Conservation (phyloP, 2,797 vertebrate genomes). For the Neopelma chrysocephalum region DNA sequence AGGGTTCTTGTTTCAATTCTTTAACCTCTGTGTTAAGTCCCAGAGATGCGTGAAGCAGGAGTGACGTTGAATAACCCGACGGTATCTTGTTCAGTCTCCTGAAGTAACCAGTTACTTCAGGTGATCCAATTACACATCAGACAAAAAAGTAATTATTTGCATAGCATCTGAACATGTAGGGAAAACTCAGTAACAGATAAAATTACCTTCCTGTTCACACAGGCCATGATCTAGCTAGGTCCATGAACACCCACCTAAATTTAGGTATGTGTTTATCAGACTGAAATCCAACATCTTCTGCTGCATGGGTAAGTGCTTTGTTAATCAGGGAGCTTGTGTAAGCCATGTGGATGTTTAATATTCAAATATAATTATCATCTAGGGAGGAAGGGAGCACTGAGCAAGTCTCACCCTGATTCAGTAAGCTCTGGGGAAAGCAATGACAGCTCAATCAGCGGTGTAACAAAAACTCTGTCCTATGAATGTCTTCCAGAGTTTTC, state of each 20-base stretch:
- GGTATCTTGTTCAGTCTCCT: neutral
- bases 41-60: neutral
- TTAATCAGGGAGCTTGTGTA: neutral
- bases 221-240: neutral
- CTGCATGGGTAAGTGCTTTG: neutral
- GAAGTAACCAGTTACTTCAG: neutral
- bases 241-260: neutral
- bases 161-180: neutral
- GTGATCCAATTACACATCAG: neutral
- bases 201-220: neutral
- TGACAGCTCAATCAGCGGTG: neutral
- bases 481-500: neutral
- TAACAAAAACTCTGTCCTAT: neutral
- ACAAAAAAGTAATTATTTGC: neutral
- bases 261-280: neutral
- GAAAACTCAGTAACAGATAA: neutral
- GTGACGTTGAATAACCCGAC: neutral
- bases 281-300: neutral
- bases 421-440: neutral
- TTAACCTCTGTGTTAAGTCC: neutral
- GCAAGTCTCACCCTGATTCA: neutral
- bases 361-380: conserved; percentile 10
- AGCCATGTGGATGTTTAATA: conserved; percentile 6
- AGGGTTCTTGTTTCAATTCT: neutral
- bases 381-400: neutral